A percentile compares a stretch with the other conserved stretches of the same genome.
phyloP scores from a whole-genome alignment of 1,140 invertebrate genomes.

The Cepaea nemoralis region DNA sequence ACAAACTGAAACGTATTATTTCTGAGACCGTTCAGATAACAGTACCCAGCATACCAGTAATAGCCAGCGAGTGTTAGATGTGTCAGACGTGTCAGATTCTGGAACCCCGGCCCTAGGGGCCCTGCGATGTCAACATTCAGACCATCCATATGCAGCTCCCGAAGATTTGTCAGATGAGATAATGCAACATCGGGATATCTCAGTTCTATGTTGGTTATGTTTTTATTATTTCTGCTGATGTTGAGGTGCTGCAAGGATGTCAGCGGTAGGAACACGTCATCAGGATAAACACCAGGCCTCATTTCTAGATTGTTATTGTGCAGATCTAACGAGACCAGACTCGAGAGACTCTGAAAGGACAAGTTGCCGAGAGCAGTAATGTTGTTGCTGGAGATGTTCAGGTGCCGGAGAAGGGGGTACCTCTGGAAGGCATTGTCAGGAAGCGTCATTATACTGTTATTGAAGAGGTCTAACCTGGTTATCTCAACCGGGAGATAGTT shows the following conservation, averaged over 20 bases:
- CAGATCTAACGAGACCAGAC: not conserved
- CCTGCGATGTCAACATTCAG: not conserved
- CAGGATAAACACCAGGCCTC: not conserved
- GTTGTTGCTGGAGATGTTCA: not conserved
- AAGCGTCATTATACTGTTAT: not conserved
- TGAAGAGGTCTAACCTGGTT: not conserved
- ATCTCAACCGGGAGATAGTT: not conserved
- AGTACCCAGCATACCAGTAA: not conserved
- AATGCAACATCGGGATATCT: not conserved
- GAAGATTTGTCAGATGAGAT: not conserved
- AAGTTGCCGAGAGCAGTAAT: not conserved
- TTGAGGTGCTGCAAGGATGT: not conserved
- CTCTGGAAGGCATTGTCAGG: not conserved
- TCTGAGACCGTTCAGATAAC: not conserved
- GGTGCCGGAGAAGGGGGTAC: not conserved
- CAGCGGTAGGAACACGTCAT: not conserved
- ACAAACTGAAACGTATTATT: not conserved
- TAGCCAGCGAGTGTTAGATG: not conserved
- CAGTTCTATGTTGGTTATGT: not conserved
- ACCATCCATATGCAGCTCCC: not conserved
- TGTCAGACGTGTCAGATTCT: not conserved
- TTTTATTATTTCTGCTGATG: constrained; percentile 10
- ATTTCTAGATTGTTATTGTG: not conserved
- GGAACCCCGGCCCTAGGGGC: not conserved
- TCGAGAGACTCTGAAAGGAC: not conserved